Conservation (phyloP, 1,140 invertebrate genomes). For the Polypedilum vanderplanki region DNA sequence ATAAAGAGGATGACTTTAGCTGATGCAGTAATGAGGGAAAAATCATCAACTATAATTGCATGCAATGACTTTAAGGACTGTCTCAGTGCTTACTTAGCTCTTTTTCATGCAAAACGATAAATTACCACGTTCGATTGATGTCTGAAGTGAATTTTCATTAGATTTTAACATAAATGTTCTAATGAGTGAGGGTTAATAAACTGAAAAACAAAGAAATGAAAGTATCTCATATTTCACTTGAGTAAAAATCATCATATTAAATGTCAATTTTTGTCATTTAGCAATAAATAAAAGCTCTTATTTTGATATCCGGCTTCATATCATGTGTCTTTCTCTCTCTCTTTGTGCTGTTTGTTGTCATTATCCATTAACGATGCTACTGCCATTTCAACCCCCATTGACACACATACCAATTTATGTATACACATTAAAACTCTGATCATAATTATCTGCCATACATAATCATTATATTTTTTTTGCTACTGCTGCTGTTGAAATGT, state of each 20-base stretch:
- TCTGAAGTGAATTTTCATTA: neutral
- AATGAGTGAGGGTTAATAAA: too few relatives aligned
- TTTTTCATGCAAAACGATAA: neutral
- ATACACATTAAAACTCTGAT: neutral
- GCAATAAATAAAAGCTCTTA: too few relatives aligned
- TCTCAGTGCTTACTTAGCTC: neutral
- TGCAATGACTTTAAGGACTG: neutral
- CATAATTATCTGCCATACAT: slow-evolving; percentile 8
- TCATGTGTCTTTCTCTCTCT: too few relatives aligned
- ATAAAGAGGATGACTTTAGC: neutral
- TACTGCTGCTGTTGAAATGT: neutral
- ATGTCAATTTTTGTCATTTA: too few relatives aligned
- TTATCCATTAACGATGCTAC: too few relatives aligned
- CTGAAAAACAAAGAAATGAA: too few relatives aligned
- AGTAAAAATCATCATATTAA: too few relatives aligned
- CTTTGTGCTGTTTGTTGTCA: too few relatives aligned
- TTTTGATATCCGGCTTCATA: too few relatives aligned
- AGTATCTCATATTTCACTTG: too few relatives aligned
- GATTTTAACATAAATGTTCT: too few relatives aligned
- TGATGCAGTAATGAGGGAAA: too few relatives aligned
- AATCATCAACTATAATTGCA: neutral
- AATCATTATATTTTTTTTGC: neutral
- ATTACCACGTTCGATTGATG: neutral
- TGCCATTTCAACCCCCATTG: neutral
- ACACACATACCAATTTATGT: neutral